Evolutionary conservation across 2,113 vertebrate genomes (phyloP).

Genomic region (Morphnarchus princeps): DNA sequence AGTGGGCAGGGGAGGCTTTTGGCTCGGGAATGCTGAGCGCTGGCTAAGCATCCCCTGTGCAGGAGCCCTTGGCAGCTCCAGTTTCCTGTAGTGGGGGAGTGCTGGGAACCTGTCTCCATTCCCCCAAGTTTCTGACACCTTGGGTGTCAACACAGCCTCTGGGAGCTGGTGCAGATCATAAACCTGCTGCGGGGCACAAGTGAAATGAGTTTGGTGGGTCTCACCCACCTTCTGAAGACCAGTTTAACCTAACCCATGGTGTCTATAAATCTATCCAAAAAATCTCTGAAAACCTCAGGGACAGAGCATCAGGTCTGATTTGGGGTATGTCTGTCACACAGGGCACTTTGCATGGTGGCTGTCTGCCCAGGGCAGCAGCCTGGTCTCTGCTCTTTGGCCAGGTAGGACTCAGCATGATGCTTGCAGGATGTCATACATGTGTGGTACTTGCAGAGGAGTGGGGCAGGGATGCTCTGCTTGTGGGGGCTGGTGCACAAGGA

Average conservation of each 20-base stretch:
- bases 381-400: not conserved
- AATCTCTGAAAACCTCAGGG: not conserved
- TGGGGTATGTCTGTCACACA: not conserved
- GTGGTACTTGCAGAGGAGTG: not conserved
- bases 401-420: fast-evolving
- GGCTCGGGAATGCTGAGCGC: not conserved
- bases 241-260: not conserved
- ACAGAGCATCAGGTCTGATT: not conserved
- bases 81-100: not conserved
- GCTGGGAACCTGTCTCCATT: not conserved
- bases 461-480: not conserved
- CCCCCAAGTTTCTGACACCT: fast-evolving
- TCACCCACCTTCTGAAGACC: not conserved
- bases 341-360: not conserved
- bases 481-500: not conserved
- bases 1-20: not conserved
- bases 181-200: fast-evolving
- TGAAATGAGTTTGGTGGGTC: not conserved
- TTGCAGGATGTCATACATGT: fast-evolving
- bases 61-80: not conserved
- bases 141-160: fast-evolving
- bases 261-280: not conserved
- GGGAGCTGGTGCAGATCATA: not conserved
- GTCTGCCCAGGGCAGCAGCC: not conserved
- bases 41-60: not conserved